Base-by-base conservation (phyloP, 2,113 vertebrate species). In the Rhinopomastus cyanomelas region DNA sequence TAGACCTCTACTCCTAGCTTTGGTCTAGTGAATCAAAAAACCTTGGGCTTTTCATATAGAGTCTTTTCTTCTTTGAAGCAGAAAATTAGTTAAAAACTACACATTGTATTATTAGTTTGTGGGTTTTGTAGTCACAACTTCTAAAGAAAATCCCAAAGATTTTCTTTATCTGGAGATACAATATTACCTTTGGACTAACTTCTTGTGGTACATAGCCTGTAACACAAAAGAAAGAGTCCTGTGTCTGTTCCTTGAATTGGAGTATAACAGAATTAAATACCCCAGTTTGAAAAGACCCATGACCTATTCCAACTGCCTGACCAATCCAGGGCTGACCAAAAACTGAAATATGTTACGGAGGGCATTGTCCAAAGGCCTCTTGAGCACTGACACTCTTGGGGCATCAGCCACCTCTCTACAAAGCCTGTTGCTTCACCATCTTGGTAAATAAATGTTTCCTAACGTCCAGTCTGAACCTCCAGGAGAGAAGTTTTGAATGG, bases 401-500 rank as follows among this genome's bases (percentile, higher is more conserved):
- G 3, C 36, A 34, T 51, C 4, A 2, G 4, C 15, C 9, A 18
- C 7, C 26, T 44, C 27, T n/a, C 57, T 5, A 64, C n/a, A 21
- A 64, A 48, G 11, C 3, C 30, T 37, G 8, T 62, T 36, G 16
- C 36, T 46, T n/a, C 6, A 46, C 25, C 5, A 10, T 10, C 8
- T 69, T 0, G 0, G 20, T 49, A 17, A 46, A 69, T 5, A 65
- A 74, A 32, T 30, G 12, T 6, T 79, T 71, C 34, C 8, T 52
- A 9, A 29, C 14, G 4, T 53, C 32, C 20, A 7, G 29, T 22
- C 21, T 37, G 7, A 87, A 42, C 13, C 14, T 69, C 3, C 8
- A 21, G 26, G 4, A 2, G 8, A 0, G 0, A n/a, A 68, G 32
- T 46, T 56, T 79, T 78, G 52, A 56, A 36, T 12, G 16, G 10